Evolutionary conservation across 2,797 vertebrate genomes (phyloP).

Genomic region (Pantherophis vulpinus): DNA sequence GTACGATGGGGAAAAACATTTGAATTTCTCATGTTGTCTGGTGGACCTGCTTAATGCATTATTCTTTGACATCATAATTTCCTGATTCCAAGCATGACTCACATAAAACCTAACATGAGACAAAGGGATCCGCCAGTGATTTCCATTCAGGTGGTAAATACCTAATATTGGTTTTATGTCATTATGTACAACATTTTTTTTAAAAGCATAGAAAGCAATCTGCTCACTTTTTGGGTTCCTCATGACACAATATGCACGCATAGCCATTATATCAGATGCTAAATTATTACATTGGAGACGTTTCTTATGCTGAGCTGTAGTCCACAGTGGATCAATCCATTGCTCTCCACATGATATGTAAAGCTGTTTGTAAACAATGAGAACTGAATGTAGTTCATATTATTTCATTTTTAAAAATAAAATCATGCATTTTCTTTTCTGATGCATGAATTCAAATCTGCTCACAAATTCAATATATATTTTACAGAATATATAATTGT

Average conservation of each 20-base stretch:
- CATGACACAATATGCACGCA: constrained; percentile 57
- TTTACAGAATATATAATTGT: neutral
- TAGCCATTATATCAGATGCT: constrained; percentile 58
- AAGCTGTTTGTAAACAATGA: constrained; percentile 47
- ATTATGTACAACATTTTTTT: neutral
- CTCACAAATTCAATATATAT: neutral
- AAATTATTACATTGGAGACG: constrained; percentile 56
- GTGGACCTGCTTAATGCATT: neutral
- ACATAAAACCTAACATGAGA: neutral
- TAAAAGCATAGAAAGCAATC: neutral
- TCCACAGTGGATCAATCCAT: constrained; percentile 55
- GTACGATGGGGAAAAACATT: neutral
- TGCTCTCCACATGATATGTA: constrained; percentile 66
- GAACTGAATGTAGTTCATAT: neutral
- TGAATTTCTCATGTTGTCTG: neutral
- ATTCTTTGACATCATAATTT: neutral
- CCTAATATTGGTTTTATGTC: neutral
- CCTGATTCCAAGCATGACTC: neutral
- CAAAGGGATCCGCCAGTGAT: neutral
- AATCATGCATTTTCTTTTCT: neutral
- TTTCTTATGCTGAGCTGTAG: constrained; percentile 48
- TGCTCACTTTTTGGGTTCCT: constrained; percentile 53
- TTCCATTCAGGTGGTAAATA: neutral
- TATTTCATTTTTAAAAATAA: neutral
- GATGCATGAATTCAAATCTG: neutral